phyloP scores from a whole-genome alignment of 2,888 invertebrate genomes.

The Thumatha senex region DNA sequence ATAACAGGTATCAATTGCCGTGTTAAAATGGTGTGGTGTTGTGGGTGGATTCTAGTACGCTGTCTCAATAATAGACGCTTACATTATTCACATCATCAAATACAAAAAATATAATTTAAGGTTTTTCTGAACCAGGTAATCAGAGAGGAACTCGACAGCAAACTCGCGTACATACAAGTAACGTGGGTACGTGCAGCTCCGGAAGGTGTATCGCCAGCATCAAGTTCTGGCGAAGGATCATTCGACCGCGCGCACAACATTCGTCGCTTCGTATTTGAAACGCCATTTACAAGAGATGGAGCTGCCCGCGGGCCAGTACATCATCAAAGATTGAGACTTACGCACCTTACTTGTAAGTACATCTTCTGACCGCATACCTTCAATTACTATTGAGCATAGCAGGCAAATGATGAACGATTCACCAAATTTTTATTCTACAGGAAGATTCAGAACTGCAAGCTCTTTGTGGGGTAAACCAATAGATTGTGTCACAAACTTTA shows the following conservation, averaged over 20 bases:
- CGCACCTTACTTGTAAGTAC: constrained; percentile 91
- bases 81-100: too few species aligned
- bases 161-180: constrained; percentile 96
- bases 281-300: constrained; percentile 95
- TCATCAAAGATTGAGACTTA: constrained; percentile 95
- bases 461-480: too few species aligned
- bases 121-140: constrained; percentile 83
- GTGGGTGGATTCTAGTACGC: too few species aligned
- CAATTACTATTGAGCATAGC: too few species aligned
- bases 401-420: too few species aligned
- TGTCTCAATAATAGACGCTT: too few species aligned
- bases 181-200: constrained; percentile 97
- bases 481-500: too few species aligned
- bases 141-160: constrained; percentile 89
- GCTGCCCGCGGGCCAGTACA: constrained; percentile 90
- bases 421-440: too few species aligned
- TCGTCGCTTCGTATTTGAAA: constrained; percentile 95
- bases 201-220: constrained; percentile 88
- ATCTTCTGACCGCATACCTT: not conserved
- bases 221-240: constrained; percentile 87
- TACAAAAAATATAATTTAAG: too few species aligned
- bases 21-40: too few species aligned
- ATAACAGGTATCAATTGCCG: too few species aligned
- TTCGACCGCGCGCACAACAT: constrained; percentile 96
- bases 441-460: too few species aligned